Percentiles rank a stretch among this genome's conserved stretches.
phyloP scores from a whole-genome alignment of 2,113 vertebrate genomes.

The Perca flavescens region DNA sequence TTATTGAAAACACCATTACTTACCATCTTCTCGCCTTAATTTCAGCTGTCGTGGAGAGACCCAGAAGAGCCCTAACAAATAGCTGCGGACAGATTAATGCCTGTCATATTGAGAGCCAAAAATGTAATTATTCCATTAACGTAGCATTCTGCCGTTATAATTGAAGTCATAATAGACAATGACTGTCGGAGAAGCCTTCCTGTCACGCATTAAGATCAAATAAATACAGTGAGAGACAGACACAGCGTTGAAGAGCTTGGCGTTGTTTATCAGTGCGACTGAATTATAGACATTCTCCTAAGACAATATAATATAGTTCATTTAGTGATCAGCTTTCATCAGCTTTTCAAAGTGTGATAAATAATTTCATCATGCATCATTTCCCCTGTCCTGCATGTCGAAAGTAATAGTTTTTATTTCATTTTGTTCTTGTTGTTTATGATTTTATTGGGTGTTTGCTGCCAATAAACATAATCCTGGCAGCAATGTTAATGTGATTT shows the following conservation, averaged over 20 bases:
- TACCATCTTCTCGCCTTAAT: conserved; percentile 34
- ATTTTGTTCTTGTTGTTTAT: not conserved
- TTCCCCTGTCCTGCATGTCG: not conserved
- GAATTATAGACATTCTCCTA: conserved; percentile 11
- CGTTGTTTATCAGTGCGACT: conserved; percentile 20
- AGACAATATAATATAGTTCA: conserved; percentile 7
- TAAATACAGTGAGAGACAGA: conserved; percentile 36
- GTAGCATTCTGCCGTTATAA: conserved; percentile 35
- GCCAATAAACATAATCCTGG: not conserved
- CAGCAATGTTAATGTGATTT: not conserved
- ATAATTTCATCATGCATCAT: not conserved
- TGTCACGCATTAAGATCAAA: conserved; percentile 52
- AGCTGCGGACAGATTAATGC: conserved; percentile 51
- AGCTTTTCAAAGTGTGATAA: not conserved
- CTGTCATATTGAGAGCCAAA: conserved; percentile 66
- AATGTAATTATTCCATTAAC: conserved; percentile 78
- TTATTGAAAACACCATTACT: conserved; percentile 41
- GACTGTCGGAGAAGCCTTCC: conserved; percentile 28
- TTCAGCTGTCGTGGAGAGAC: conserved; percentile 22
- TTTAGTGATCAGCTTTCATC: conserved; percentile 3
- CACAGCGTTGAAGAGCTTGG: conserved; percentile 13
- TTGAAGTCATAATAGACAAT: conserved; percentile 53
- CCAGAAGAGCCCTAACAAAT: conserved; percentile 45
- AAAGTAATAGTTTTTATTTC: not conserved
- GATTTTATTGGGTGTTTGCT: not conserved